Base-by-base conservation (phyloP, 1,140 invertebrate genomes). In the Rhynchophorus ferrugineus region DNA sequence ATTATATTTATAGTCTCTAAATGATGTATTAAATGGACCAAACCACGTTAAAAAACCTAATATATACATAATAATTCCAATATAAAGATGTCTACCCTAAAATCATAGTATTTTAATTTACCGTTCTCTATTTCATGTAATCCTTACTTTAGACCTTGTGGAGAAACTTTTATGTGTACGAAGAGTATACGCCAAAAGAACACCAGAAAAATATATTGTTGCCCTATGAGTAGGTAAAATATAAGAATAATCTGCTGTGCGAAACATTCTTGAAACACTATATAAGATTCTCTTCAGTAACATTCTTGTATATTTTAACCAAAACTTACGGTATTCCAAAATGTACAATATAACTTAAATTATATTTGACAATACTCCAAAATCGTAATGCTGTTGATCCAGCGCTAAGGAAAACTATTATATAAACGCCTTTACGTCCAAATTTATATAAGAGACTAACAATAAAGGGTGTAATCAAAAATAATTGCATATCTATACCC, bases 401-500 rank as follows among this genome's bases (percentile, higher is more conserved):
- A 1, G 69, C 49, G 9, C 73, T 79, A 9, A 80, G 54, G 13
- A 60, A 21, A 1, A 66, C 43, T 0, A 83, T 62, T 8, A 76
- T 17, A 6, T 69, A 33, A 3, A 74, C 51, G 19, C 79, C 80
- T 3, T 72, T 65, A 37, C 71, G 76, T 14, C 75, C 77, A 68
- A 71, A 79, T 39, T 75, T 81, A 69, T 76, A 82, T 0, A 87
- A 59, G 0, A 77, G 64, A 13, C 80, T 71, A 1, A 88, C 73
- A 54, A 92, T 71, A 1, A 89, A 44, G 0, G 87, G 84, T 0
- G 85, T 82, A 2, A 86, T 60, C 0, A 80, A 65, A 62, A 89
- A 91, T 9, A 91, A 72, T 71, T 91, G 87, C 47, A 86, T 89
- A 61, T 93, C 89, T 60, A 91, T 90, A 7, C 88, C 87, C 47